Evolutionary conservation across 1,140 invertebrate species (phyloP).

Genomic region (Rhagoletis zephyria): DNA sequence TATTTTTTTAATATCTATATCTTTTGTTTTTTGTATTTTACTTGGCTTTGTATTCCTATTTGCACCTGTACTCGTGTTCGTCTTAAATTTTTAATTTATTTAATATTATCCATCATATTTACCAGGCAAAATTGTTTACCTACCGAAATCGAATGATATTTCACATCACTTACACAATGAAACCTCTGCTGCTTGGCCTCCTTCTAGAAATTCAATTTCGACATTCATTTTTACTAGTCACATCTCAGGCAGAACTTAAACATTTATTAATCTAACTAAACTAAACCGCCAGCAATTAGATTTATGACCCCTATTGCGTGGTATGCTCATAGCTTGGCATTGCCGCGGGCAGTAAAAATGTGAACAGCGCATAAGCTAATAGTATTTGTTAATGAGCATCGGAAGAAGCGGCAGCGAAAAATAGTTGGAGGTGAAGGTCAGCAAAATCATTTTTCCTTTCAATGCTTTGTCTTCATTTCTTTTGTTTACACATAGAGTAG

Average conservation of each 20-base stretch:
- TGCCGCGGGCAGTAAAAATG: conserved; percentile 23
- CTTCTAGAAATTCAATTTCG: not conserved
- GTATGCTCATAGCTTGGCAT: conserved; percentile 1
- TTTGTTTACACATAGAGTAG: not conserved
- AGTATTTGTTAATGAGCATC: not conserved
- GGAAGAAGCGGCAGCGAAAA: conserved; percentile 32
- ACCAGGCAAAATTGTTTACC: too few species aligned
- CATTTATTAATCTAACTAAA: not conserved
- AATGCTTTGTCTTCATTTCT: not conserved
- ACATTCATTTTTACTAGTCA: not conserved
- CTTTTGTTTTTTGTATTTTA: too few species aligned
- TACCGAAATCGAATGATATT: too few species aligned
- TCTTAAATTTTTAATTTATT: too few species aligned
- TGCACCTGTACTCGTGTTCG: too few species aligned
- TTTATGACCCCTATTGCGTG: not conserved
- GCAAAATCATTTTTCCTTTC: not conserved
- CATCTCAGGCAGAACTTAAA: not conserved
- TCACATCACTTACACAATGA: not conserved
- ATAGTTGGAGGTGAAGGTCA: conserved; percentile 7
- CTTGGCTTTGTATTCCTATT: too few species aligned
- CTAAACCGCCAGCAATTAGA: not conserved
- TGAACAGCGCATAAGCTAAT: not conserved
- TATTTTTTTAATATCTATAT: too few species aligned
- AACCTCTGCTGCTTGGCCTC: not conserved
- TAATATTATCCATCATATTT: too few species aligned